phyloP scores from a whole-genome alignment of 2,888 invertebrate species.

The Arge pagana region DNA sequence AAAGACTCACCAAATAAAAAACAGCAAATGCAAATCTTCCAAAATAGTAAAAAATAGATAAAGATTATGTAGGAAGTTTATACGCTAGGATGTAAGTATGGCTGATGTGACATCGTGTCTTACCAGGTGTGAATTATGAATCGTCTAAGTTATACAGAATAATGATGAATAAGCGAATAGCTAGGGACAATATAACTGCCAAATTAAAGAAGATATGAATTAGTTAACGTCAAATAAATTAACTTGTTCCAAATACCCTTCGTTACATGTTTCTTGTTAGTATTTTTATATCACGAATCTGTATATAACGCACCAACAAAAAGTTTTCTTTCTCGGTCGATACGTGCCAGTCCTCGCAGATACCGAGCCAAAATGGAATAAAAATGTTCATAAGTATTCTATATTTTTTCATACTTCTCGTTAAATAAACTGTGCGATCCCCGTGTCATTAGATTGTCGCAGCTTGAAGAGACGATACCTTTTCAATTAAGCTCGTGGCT shows the following conservation, averaged over 20 bases:
- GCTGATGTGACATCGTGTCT: conserved; percentile 36
- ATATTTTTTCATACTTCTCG: too few species aligned
- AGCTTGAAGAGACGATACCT: too few species aligned
- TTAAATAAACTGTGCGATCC: too few species aligned
- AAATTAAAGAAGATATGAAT: conserved; percentile 51
- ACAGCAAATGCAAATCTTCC: conserved; percentile 35
- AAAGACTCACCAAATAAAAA: not conserved
- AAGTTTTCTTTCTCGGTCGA: conserved; percentile 33
- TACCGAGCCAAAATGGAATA: too few species aligned
- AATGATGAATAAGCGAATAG: conserved; percentile 42
- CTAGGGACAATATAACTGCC: conserved; percentile 58
- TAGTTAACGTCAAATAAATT: conserved; percentile 50
- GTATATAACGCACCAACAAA: conserved; percentile 39
- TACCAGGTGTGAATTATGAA: too few species aligned
- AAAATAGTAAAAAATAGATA: conserved; percentile 22
- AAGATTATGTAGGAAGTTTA: not conserved
- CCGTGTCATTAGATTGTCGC: too few species aligned
- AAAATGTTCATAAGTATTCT: too few species aligned
- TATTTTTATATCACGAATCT: conserved; percentile 52
- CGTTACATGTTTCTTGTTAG: conserved; percentile 50
- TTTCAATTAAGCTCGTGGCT: too few species aligned
- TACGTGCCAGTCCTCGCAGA: too few species aligned
- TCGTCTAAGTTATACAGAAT: too few species aligned
- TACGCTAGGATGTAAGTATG: conserved; percentile 7
- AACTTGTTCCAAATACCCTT: too few species aligned